phyloP scores from a whole-genome alignment of 2,797 vertebrate genomes.

The Podarcis siculus region DNA sequence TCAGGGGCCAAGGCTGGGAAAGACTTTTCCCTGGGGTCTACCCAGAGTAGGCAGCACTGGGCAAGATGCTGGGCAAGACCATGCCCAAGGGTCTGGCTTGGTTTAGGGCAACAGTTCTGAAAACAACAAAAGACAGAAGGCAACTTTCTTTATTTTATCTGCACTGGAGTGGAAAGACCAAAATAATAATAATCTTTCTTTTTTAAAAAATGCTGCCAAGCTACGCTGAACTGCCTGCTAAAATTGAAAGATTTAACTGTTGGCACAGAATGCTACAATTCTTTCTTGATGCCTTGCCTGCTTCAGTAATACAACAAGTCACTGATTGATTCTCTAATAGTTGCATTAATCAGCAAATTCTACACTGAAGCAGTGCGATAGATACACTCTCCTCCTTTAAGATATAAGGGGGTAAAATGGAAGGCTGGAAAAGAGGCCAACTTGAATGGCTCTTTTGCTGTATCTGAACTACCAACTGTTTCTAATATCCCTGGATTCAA shows the following conservation, averaged over 20 bases:
- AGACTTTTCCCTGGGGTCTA: too few species aligned
- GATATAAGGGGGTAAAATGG: conserved; percentile 22
- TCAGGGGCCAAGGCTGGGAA: too few species aligned
- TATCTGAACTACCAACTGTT: conserved; percentile 43
- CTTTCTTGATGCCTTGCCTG: conserved; percentile 43
- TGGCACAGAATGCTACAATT: conserved; percentile 54
- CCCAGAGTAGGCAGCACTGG: too few species aligned
- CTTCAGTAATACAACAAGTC: conserved; percentile 67
- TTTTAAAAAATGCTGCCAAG: conserved; percentile 54
- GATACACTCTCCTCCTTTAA: conserved; percentile 17
- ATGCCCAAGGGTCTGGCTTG: too few species aligned
- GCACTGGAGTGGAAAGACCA: conserved; percentile 37
- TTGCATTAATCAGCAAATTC: conserved; percentile 58
- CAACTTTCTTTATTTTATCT: conserved; percentile 47
- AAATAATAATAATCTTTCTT: conserved; percentile 40
- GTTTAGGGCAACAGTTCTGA: too few species aligned
- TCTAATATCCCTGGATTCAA: conserved; percentile 47
- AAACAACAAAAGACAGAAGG: neutral
- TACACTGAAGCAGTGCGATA: conserved; percentile 49
- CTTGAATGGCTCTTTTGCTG: neutral
- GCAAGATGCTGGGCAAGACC: too few species aligned
- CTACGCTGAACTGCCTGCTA: conserved; percentile 54
- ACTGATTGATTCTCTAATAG: conserved; percentile 50
- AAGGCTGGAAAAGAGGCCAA: conserved; percentile 8
- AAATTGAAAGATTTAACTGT: conserved; percentile 62